Evolutionary conservation across 2,888 invertebrate genomes (phyloP), one percentile per base, ranked within the genome.

Genomic region (Ellobium chinense): DNA sequence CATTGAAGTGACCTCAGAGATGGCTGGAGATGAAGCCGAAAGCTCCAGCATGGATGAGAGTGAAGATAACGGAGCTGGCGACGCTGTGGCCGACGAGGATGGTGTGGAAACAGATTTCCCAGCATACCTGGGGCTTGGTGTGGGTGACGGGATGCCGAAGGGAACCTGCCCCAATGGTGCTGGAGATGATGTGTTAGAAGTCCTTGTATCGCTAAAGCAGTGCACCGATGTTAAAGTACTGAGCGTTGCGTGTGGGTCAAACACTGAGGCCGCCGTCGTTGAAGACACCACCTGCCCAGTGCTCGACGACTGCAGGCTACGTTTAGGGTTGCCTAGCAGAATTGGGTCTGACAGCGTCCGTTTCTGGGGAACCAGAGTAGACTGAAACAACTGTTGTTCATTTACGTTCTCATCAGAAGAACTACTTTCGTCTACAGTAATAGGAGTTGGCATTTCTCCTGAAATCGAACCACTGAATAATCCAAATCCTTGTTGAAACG

Each of bases 391-490:
- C 1, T 24, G 24, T 9, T 62, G 58, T 18, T 68, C 62, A 21
- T 60, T 46, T 4, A 46, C 37, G 60, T 31, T 74, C 3, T 80
- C 75, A 54, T 80, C 75, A 3, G 68, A 68, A 21, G 80, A 80
- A 54, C 58, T 63, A 58, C 70, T 75, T 12, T 80, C 80, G 4
- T 68, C 75, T 1, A 46, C 54, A 14, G 36, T 60, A 14, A 69
- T 37, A 4, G 66, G 21, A 21, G 69, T 46, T 7, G 77, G 62
- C 18, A 77, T 37, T 14, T n/a, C 37, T 2, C 9, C 27, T 18
- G 78, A 69, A 27, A 34, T 31, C 1, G 34, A 46, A 5, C 75
- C 80, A 24, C 62, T 75, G 34, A 80, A 80, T 1, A 80, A 62
- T 7, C 74, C 80, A 5, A 80, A 31, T 1, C 24, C 34, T 60